Percentiles rank a stretch among this genome's conserved stretches.
Evolutionary conservation across 2,888 invertebrate species (phyloP).

Genomic region (Apeira syringaria): DNA sequence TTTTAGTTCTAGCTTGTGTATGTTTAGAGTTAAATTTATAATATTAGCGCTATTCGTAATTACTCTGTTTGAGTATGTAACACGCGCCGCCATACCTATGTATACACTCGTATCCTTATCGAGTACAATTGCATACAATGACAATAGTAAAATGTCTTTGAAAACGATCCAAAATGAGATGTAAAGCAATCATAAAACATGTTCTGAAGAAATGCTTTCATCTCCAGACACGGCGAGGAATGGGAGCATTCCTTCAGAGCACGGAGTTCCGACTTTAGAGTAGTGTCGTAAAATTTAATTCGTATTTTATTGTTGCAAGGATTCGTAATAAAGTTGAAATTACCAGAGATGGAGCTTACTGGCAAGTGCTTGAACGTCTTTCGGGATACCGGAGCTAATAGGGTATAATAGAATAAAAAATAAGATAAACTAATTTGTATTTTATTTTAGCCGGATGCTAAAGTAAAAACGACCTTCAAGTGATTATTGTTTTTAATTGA

Average conservation of each 20-base stretch:
- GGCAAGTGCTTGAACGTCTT: constrained; percentile 9
- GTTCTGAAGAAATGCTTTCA: background rate
- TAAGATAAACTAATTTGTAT: no score
- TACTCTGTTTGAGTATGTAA: no score
- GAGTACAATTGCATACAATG: no score
- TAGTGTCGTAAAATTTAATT: constrained; percentile 55
- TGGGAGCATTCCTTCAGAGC: constrained; percentile 7
- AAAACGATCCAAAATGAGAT: background rate
- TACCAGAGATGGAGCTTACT: constrained; percentile 34
- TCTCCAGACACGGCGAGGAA: constrained; percentile 2
- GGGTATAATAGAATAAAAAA: no score
- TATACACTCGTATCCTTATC: no score
- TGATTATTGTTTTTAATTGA: no score
- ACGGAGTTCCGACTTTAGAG: constrained; percentile 21
- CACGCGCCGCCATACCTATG: no score
- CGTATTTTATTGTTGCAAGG: constrained; percentile 50
- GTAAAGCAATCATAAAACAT: constrained; percentile 3
- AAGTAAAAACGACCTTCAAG: no score
- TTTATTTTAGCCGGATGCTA: constrained; percentile 4
- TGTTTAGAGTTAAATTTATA: no score
- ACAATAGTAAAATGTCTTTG: no score
- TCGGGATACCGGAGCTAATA: constrained; percentile 8
- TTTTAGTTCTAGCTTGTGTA: no score
- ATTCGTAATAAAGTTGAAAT: constrained; percentile 59
- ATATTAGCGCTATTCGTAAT: no score